Percentiles rank a stretch among this genome's conserved stretches.
Evolutionary conservation across 2,888 invertebrate genomes (phyloP).

Genomic region (Lepidochitona cinerea): DNA sequence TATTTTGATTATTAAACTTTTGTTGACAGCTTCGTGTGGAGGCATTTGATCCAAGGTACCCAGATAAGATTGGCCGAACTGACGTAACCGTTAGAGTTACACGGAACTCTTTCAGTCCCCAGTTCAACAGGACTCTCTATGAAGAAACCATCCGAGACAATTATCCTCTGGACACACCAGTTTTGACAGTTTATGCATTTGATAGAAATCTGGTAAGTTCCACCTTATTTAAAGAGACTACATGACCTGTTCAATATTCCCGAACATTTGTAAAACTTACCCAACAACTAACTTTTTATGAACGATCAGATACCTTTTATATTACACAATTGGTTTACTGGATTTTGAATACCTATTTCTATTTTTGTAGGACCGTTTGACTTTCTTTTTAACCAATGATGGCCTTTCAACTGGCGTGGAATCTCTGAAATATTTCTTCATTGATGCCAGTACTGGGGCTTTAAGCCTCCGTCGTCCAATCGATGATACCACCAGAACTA

Average conservation of each 20-base stretch:
- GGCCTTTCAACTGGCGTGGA: neutral
- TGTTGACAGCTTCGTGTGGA: slow-evolving; percentile 37
- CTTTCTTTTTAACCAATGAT: neutral
- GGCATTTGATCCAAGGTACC: slow-evolving; percentile 56
- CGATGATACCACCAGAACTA: slow-evolving; percentile 35
- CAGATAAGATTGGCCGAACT: slow-evolving; percentile 39
- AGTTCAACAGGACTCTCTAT: slow-evolving; percentile 38
- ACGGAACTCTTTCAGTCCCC: slow-evolving; percentile 56
- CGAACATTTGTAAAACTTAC: too few relatives aligned
- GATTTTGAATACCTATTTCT: neutral
- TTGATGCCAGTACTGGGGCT: slow-evolving; percentile 36
- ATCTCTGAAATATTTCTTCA: slow-evolving; percentile 32
- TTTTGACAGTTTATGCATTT: slow-evolving; percentile 49
- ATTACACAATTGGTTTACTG: neutral
- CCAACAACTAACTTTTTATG: too few relatives aligned
- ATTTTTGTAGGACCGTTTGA: neutral
- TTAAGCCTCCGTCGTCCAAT: slow-evolving; percentile 42
- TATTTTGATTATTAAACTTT: too few relatives aligned
- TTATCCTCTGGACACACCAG: slow-evolving; percentile 36
- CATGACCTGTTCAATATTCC: too few relatives aligned
- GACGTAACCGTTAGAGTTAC: slow-evolving; percentile 57
- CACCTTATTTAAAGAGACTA: neutral
- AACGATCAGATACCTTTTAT: too few relatives aligned
- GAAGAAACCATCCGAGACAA: slow-evolving; percentile 40
- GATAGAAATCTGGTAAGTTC: slow-evolving; percentile 53